Percentiles rank a stretch among this genome's conserved stretches.
Conservation (phyloP, 2,113 vertebrate genomes). For the Saguinus imperator region DNA sequence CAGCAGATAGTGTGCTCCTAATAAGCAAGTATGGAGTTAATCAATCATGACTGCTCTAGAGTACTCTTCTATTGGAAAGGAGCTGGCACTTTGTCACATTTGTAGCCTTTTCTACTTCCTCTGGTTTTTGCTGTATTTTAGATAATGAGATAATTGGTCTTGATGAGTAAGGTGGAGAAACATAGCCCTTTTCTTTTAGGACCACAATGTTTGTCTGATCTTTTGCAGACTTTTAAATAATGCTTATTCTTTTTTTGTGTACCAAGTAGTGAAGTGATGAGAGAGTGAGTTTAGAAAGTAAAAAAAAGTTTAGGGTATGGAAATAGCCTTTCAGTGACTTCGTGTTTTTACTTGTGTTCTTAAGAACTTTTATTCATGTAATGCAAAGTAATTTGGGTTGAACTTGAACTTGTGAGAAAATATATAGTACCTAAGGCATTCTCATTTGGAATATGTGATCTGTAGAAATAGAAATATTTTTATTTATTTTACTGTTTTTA, state of each 20-base stretch:
- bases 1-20: neutral
- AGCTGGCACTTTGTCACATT: neutral
- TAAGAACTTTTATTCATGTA: slow-evolving; percentile 36
- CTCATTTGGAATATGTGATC: slow-evolving; percentile 30
- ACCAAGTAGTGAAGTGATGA: slow-evolving; percentile 10
- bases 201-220: neutral
- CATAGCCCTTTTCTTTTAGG: neutral
- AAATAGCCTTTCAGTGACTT: neutral
- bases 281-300: slow-evolving; percentile 7
- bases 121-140: slow-evolving; percentile 27
- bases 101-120: neutral
- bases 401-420: slow-evolving; percentile 15
- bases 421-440: neutral
- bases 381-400: slow-evolving; percentile 51
- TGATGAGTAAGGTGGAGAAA: neutral
- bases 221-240: neutral
- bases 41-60: neutral
- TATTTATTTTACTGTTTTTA: slow-evolving; percentile 44
- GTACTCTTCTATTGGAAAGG: neutral
- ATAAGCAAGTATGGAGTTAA: neutral
- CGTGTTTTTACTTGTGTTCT: slow-evolving; percentile 42
- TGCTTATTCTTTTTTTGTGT: neutral
- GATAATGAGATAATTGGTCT: slow-evolving; percentile 17
- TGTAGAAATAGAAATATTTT: slow-evolving; percentile 42
- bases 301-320: neutral